Base-by-base conservation (phyloP, 2,888 invertebrate species). In the Myathropa florea region DNA sequence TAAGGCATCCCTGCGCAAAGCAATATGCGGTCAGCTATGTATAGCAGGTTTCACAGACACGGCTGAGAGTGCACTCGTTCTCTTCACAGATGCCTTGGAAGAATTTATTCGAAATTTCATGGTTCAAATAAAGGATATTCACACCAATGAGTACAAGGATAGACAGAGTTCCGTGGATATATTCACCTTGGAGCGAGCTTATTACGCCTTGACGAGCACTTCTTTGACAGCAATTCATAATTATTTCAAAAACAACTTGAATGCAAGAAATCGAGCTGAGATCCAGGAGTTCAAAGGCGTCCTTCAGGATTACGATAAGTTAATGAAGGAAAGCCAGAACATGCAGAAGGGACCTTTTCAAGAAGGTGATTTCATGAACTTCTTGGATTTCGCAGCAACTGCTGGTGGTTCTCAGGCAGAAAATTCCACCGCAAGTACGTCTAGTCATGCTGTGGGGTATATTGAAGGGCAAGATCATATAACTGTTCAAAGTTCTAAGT, bases 301-400 rank as follows among this genome's bases (percentile, higher is more conserved):
- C 4, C 89, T 91, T 12, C 91, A 91, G 67, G 92, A 93, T 63
- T 93, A 93, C 80, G 91, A 92, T 36, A 92, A 92, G 78, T 88
- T 93, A 4, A 92, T 92, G 92, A 92, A 93, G 85, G 92, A 92
- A 86, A 93, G 92, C 63, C 92, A 92, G 84, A 91, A 89, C 84
- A 91, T 92, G 90, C 91, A 92, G 70, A 91, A 91, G 36, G 89
- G 90, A 30, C 91, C 91, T 9, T 91, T 90, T 75, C 91, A 91
- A n/a, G 92, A 91, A 61, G 90, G 89, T 24, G 92, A 92, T 59
- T 91, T 91, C 70, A 90, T 92, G 68, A 91, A 91, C 84, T 91
- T 92, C 28, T 88, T 92, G 1, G 92, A 92, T 70, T 90, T 91
- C 33, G 73, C 85, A 88, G 89, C 90, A 4, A 89, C 83, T 2